Percentiles rank a stretch among this genome's conserved stretches.
Evolutionary conservation across 1,140 invertebrate genomes (phyloP).

Genomic region (Pinna nobilis): DNA sequence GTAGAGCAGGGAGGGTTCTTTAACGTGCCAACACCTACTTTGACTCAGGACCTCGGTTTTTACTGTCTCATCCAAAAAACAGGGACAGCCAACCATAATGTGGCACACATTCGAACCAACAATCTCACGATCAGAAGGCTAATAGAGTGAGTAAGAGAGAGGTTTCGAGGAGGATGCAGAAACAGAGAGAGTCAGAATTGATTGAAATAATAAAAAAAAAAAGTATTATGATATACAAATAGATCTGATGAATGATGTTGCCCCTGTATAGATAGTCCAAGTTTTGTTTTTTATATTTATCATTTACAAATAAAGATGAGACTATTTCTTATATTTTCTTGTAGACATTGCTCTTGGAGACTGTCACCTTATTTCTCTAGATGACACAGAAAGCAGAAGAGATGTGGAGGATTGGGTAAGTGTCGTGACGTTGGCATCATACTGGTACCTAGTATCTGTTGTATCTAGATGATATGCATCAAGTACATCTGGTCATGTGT

Average conservation of each 20-base stretch:
- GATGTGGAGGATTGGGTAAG: slow-evolving; percentile 51
- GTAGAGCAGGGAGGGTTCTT: too few relatives aligned
- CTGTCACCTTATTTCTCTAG: slow-evolving; percentile 67
- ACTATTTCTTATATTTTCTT: slow-evolving; percentile 20
- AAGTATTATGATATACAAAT: background rate
- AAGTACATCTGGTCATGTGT: background rate
- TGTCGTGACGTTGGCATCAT: background rate
- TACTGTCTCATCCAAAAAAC: too few relatives aligned
- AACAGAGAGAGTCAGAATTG: background rate
- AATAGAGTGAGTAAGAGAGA: too few relatives aligned
- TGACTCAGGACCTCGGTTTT: too few relatives aligned
- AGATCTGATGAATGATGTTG: background rate
- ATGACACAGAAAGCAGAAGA: slow-evolving; percentile 25
- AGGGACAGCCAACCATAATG: too few relatives aligned
- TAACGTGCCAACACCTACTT: too few relatives aligned
- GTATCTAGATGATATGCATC: background rate
- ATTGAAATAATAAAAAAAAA: background rate
- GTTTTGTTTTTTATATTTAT: background rate
- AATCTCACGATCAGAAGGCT: too few relatives aligned
- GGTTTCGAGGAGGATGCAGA: background rate
- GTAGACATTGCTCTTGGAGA: slow-evolving; percentile 70
- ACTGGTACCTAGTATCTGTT: background rate
- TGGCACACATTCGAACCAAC: too few relatives aligned
- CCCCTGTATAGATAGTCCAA: background rate
- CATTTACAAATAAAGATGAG: background rate